A percentile compares a stretch with the other conserved stretches of the same genome.
Evolutionary conservation across 2,797 vertebrate species (phyloP).

Genomic region (Micrastur ruficollis): DNA sequence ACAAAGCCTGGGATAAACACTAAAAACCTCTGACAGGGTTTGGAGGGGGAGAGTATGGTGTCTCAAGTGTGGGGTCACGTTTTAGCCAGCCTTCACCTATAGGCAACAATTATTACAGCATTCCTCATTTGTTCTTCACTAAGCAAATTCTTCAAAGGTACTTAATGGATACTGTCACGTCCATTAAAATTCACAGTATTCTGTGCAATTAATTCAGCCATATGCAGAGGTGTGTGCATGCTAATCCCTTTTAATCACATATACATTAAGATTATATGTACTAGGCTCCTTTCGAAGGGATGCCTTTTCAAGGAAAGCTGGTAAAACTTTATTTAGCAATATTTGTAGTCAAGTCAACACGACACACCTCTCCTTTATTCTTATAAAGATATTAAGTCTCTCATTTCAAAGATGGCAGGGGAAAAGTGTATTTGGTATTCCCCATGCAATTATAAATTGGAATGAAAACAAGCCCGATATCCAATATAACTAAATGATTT

Average conservation of each 20-base stretch:
- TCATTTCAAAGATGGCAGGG: neutral
- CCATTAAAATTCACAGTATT: slow-evolving; percentile 20
- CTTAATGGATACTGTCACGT: neutral
- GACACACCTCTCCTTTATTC: neutral
- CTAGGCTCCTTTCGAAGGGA: neutral
- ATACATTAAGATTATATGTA: neutral
- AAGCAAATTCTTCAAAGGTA: slow-evolving; percentile 8
- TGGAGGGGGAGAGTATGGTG: slow-evolving; percentile 20
- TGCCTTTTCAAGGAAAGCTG: neutral
- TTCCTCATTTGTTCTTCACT: neutral
- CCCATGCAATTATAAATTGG: neutral
- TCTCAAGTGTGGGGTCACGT: slow-evolving; percentile 67
- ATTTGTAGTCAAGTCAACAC: neutral
- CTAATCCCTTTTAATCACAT: neutral
- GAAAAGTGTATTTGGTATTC: neutral
- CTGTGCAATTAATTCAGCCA: neutral
- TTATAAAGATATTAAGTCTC: neutral
- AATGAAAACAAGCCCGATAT: neutral
- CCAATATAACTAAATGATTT: neutral
- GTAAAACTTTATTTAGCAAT: neutral
- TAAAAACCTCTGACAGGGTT: slow-evolving; percentile 68
- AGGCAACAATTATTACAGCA: slow-evolving; percentile 16
- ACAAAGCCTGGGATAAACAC: slow-evolving; percentile 80
- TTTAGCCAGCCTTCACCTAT: slow-evolving; percentile 57
- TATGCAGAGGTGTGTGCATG: neutral